Conservation (phyloP, 2,113 vertebrate species). For the Bothrops jararaca region DNA sequence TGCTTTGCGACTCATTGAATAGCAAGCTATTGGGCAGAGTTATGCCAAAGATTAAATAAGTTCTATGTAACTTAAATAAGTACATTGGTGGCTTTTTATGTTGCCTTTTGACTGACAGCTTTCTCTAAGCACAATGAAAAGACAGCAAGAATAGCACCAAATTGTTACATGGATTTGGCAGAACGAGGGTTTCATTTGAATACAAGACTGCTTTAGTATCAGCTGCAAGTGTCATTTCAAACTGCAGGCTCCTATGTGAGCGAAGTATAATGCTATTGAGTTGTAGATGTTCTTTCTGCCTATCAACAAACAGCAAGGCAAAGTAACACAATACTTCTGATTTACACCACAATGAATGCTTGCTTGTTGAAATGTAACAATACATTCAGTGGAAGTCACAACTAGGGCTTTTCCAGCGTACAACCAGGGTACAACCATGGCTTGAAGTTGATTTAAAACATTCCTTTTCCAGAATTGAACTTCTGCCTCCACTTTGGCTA, state of each 20-base stretch:
- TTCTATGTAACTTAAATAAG: slow-evolving; percentile 52
- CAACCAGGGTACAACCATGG: neutral
- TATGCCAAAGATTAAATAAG: slow-evolving; percentile 59
- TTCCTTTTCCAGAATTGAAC: neutral
- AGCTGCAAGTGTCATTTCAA: neutral
- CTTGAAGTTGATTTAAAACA: neutral
- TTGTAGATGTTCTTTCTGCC: neutral
- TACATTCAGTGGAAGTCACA: neutral
- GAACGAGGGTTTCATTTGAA: neutral
- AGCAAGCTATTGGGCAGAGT: slow-evolving; percentile 44
- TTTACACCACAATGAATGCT: neutral
- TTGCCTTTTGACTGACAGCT: slow-evolving; percentile 42
- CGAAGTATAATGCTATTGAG: neutral
- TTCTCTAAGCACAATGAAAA: slow-evolving; percentile 42
- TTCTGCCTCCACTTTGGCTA: neutral
- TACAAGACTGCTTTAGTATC: neutral
- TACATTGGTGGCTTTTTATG: slow-evolving; percentile 45
- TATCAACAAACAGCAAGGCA: neutral
- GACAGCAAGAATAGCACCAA: slow-evolving; percentile 23
- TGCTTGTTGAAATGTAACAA: neutral
- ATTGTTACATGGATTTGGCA: slow-evolving; percentile 43
- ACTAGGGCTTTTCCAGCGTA: neutral
- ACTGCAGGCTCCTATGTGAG: neutral
- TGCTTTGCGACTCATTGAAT: slow-evolving; percentile 60
- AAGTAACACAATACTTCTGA: neutral